Percentiles rank a stretch among this genome's conserved stretches.
Conservation (phyloP, 2,888 invertebrate genomes). For the Tinea trinotella region DNA sequence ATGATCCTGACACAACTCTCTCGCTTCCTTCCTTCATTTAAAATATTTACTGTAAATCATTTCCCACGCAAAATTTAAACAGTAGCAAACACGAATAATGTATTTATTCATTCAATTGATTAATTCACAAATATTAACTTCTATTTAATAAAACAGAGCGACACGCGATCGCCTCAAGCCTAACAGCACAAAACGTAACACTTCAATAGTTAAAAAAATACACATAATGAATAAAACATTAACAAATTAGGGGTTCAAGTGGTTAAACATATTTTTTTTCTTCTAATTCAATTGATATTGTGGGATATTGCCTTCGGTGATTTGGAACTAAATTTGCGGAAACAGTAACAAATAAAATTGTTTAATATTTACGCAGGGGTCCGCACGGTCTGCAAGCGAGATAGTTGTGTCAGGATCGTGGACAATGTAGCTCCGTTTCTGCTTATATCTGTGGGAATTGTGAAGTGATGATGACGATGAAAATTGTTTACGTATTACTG, state of each 20-base stretch:
- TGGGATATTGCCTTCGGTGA: conserved; percentile 48
- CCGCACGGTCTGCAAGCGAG: too few relatives aligned
- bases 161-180: conserved; percentile 60
- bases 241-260: conserved; percentile 17
- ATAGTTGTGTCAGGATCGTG: too few relatives aligned
- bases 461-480: too few relatives aligned
- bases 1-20: too few relatives aligned
- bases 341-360: conserved; percentile 23
- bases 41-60: too few relatives aligned
- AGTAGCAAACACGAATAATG: too few relatives aligned
- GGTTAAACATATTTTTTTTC: conserved; percentile 14
- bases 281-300: conserved; percentile 27
- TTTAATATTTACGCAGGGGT: too few relatives aligned
- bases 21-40: too few relatives aligned
- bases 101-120: conserved; percentile 25
- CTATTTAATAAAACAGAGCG: conserved; percentile 45
- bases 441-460: too few relatives aligned
- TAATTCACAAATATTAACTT: conserved; percentile 50
- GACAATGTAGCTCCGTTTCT: too few relatives aligned
- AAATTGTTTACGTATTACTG: too few relatives aligned
- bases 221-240: conserved; percentile 57
- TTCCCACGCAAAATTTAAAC: conserved; percentile 37
- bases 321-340: conserved; percentile 39
- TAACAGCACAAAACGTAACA: conserved; percentile 36
- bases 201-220: conserved; percentile 25